Conservation (phyloP, 2,797 vertebrate species). For the Odontamblyopus rebecca region DNA sequence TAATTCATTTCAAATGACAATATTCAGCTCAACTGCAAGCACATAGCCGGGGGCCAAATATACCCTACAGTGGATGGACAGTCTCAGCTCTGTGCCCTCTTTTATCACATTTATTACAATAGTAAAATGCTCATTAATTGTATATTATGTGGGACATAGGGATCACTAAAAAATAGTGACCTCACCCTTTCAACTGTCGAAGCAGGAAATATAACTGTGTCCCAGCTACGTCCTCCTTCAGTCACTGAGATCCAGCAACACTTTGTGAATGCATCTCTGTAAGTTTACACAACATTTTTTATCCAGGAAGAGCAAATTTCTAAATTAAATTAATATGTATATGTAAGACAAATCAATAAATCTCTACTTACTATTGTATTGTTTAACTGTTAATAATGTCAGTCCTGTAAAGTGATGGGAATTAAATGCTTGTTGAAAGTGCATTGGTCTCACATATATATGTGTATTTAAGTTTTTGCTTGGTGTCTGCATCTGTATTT, state of each 20-base stretch:
- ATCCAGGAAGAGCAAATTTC: no score
- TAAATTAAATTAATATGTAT: no score
- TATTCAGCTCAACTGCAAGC: no score
- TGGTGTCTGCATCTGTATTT: conserved; percentile 43
- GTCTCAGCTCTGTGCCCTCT: conserved; percentile 7
- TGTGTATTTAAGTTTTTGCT: neutral
- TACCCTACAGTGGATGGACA: neutral
- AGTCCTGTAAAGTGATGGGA: no score
- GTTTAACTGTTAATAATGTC: no score
- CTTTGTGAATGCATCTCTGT: neutral
- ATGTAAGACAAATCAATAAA: no score
- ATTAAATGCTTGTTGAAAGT: no score
- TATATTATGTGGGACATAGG: conserved; percentile 42
- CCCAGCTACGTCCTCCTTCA: conserved; percentile 51
- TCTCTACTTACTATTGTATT: no score
- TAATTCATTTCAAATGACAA: no score
- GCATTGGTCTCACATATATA: no score
- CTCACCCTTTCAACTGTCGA: conserved; percentile 64
- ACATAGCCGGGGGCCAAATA: neutral
- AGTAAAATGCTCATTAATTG: conserved; percentile 32
- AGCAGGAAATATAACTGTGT: conserved; percentile 67
- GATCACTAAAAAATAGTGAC: conserved; percentile 75
- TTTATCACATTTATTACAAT: conserved; percentile 60
- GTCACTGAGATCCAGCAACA: neutral
- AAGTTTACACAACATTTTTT: no score